Evolutionary conservation across 2,797 vertebrate genomes (phyloP), one percentile per base, ranked within the genome.

Genomic region (Thalassophryne amazonica): DNA sequence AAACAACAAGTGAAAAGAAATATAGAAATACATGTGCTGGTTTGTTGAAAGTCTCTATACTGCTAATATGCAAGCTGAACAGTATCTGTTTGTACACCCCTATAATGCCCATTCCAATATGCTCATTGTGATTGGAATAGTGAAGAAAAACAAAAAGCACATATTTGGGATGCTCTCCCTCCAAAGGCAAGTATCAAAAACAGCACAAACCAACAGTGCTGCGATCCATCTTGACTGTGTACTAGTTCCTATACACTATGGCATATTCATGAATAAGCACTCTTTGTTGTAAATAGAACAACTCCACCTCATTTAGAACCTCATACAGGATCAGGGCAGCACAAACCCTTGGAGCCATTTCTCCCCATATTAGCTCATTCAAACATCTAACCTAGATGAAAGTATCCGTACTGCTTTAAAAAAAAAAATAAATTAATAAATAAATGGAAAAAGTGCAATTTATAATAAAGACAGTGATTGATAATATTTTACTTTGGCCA

Each of bases 131-230:
- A 77, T 86, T 80, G 77, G 68, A 80, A 79, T 61, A 76, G 79
- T 86, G 80, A 76, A 79, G 48, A 10, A 20, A 20, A 7, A 42
- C 53, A 52, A 83, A 90, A 89, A 91, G 84, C 87, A 89, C 85
- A 86, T 86, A 81, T 74, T 76, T 69, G 82, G 87, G 87, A 91
- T 88, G 85, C 81, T 88, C 82, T 81, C 87, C 83, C 79, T 88
- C 81, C 76, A 67, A 92, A 91, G 88, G 89, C 89, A 92, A 88
- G 78, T 91, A 88, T 90, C 81, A 89, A 89, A 88, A 88, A 81
- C 81, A 85, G 88, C 87, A 86, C 86, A 88, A 85, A 86, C 70
- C 76, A 85, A 88, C 77, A 82, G 86, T 83, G 85, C 87, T 78
- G 85, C 82, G 69, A 67, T 86, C 81, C 81, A 62, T 84, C 81